Evolutionary conservation across 2,888 invertebrate species (phyloP).

Genomic region (Amiota mariae): DNA sequence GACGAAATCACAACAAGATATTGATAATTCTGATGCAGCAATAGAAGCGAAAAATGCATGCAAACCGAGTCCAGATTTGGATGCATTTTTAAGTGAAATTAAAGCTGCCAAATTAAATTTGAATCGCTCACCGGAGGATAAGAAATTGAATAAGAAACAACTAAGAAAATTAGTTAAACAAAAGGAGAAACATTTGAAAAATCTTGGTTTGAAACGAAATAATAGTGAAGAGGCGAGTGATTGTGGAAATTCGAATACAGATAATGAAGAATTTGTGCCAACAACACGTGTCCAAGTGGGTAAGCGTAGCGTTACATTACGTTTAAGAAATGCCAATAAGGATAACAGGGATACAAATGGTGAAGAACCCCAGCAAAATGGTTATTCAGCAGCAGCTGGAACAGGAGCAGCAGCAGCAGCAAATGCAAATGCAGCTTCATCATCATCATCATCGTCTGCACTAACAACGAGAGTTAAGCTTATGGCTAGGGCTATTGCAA

Average conservation of each 20-base stretch:
- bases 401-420: conserved; percentile 21
- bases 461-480: background rate
- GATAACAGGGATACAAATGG: conserved; percentile 26
- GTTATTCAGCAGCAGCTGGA: background rate
- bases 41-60: conserved; percentile 47
- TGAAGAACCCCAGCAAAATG: background rate
- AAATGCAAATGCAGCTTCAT: conserved; percentile 15
- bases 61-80: conserved; percentile 67
- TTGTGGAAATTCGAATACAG: conserved; percentile 67
- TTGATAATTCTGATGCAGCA: conserved; percentile 56
- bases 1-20: conserved; percentile 53
- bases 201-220: conserved; percentile 73
- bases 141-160: conserved; percentile 73
- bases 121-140: conserved; percentile 71
- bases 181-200: conserved; percentile 77
- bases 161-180: conserved; percentile 74
- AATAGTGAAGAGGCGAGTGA: conserved; percentile 66
- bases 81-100: conserved; percentile 69
- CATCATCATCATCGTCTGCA: conserved; percentile 32
- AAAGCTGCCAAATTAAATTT: conserved; percentile 69
- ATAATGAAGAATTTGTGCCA: conserved; percentile 73
- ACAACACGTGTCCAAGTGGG: conserved; percentile 69
- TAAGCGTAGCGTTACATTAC: conserved; percentile 70
- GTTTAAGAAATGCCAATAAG: conserved; percentile 61
- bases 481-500: conserved; percentile 2